Conservation (phyloP, 2,888 invertebrate species). For the Mesorhabditis sp. region DNA sequence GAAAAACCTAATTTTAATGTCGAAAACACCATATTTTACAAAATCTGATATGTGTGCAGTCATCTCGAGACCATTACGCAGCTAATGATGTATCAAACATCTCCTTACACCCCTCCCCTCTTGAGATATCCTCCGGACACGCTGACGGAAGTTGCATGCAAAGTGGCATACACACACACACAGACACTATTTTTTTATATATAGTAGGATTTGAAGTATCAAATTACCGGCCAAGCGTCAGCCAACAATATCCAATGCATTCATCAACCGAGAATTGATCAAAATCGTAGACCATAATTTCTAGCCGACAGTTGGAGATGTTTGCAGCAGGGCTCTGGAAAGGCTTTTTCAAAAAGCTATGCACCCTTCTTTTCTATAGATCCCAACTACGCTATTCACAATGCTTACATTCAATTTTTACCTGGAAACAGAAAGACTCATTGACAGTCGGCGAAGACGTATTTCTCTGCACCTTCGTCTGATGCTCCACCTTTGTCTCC, state of each 20-base stretch:
- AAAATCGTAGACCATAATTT: slow-evolving; percentile 55
- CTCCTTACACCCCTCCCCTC: no score
- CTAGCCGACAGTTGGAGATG: slow-evolving; percentile 44
- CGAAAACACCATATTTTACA: no score
- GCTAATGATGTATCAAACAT: no score
- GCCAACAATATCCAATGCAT: slow-evolving; percentile 57
- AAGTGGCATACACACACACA: no score
- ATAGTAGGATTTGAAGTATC: no score
- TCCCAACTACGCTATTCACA: not conserved
- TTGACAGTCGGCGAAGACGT: slow-evolving; percentile 47
- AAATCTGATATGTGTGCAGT: no score
- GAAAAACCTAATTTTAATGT: no score
- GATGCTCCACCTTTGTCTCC: slow-evolving; percentile 44
- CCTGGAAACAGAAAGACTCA: slow-evolving; percentile 56
- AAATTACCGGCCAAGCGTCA: slow-evolving; percentile 33
- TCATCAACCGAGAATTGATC: slow-evolving; percentile 56
- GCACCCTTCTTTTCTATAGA: not conserved
- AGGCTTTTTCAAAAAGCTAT: not conserved
- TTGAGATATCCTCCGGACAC: no score
- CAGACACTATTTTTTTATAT: no score
- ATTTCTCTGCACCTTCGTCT: slow-evolving; percentile 42
- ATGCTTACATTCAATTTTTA: slow-evolving; percentile 15
- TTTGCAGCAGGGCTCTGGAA: slow-evolving; percentile 36
- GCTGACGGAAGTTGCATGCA: no score
- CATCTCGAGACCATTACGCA: no score